Percentiles rank a stretch among this genome's conserved stretches.
Evolutionary conservation across 2,888 invertebrate species (phyloP).

Genomic region (Dastarcus helophoroides): DNA sequence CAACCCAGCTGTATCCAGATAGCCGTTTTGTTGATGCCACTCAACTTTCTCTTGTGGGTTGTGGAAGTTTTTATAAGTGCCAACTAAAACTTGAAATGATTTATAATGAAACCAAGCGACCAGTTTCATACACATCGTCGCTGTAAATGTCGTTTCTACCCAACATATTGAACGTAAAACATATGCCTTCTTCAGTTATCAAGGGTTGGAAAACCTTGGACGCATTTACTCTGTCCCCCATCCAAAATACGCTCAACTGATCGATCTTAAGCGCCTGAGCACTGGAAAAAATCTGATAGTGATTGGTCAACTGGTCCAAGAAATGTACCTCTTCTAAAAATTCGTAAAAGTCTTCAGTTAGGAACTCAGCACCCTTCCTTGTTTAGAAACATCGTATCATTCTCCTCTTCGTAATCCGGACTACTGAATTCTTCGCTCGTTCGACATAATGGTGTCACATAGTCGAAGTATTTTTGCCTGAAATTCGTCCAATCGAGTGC

Average conservation of each 20-base stretch:
- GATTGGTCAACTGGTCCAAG: not conserved
- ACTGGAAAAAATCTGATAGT: not conserved
- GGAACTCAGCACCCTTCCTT: not conserved
- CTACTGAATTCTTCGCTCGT: not conserved
- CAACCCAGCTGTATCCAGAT: conserved; percentile 4
- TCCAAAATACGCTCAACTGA: too few relatives aligned
- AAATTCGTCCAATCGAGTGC: too few relatives aligned
- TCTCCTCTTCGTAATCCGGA: not conserved
- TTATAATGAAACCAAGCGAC: too few relatives aligned
- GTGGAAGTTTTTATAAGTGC: too few relatives aligned
- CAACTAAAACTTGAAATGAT: too few relatives aligned
- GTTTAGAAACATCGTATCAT: not conserved
- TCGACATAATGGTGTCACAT: not conserved
- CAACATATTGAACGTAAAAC: conserved; percentile 58
- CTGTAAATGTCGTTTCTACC: conserved; percentile 45
- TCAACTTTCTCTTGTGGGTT: too few relatives aligned
- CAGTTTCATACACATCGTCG: conserved; percentile 39
- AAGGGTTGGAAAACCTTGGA: conserved; percentile 20
- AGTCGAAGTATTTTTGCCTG: not conserved
- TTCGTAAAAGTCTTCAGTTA: conserved; percentile 1
- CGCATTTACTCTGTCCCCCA: too few relatives aligned
- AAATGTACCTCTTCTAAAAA: not conserved
- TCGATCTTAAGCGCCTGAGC: too few relatives aligned
- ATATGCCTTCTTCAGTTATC: conserved; percentile 61
- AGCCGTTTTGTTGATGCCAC: conserved; percentile 9